Base-by-base conservation (phyloP, 2,797 vertebrate genomes). In the Cottoperca gobio region DNA sequence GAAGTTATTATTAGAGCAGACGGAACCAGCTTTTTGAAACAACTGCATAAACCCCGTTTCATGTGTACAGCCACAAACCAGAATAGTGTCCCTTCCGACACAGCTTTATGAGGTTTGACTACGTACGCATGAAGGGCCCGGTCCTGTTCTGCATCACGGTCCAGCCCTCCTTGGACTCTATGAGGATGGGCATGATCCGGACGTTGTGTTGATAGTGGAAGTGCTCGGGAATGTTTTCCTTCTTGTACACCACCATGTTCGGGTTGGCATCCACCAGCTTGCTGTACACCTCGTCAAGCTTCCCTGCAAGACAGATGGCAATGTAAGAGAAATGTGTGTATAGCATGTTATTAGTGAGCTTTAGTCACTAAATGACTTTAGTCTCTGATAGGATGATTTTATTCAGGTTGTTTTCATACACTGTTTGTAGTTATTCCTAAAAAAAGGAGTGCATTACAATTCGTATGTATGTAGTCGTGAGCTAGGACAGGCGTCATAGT, bases 101-200 rank as follows among this genome's bases (percentile, higher is more conserved):
- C 13, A 62, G 73, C 17, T 11, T 31, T 10, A 35, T 6, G 40
- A 43, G 8, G 31, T 39, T 52, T 19, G 13, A 33, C 26, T 89
- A 97, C 97, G 78, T 91, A 98, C 97, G 21, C 70, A 94, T 92
- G 83, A 96, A 94, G 49, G 65, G 42, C 5, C 92, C 94, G 0
- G 91, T 97, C 76, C 93, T 95, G 90, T 97, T 97, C 70, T 88
- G 95, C 48, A 96, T 79, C 72, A 98, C 91, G 57, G 96, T 94
- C 97, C 97, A 99, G 76, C 97, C 97, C 88, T 97, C 88, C 31
- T 96, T 96, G 62, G 96, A 97, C 81, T 97, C 94, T 1, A 96
- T 81, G 48, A 98, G 81, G 60, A 98, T 93, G 1, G 97, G 97
- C 91, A 97, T 97, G 85, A 98, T 96, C 87, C 94, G 93, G 24